Evolutionary conservation across 1,140 invertebrate species (phyloP), one percentile per base, ranked within the genome.

Genomic region (Lucilia sericata): DNA sequence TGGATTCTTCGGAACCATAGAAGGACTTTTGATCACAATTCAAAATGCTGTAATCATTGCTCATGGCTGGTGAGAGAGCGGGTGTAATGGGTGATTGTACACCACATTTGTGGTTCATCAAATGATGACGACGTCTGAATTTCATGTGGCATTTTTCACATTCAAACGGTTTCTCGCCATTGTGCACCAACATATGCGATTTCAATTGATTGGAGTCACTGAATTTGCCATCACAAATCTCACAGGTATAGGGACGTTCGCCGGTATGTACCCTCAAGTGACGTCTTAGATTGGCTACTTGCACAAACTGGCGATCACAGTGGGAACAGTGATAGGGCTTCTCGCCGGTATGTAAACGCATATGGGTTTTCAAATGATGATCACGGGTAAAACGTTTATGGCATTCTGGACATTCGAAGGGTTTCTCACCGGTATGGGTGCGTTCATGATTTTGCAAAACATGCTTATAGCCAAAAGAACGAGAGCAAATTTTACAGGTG

Each of bases 371-470:
- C 51, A 98, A 92, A 87, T 98, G 97, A 88, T 98, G 97, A 90
- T 98, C 97, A n/a, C 98, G 94, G 2, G 98, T 99, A 90, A 99
- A 99, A 85, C 96, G 94, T 90, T 99, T 98, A 86, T 98, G 95
- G 91, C 98, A 99, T 91, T 97, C 95, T 8, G 95, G 95, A 89
- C 98, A 99, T 88, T 98, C 96, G 92, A 99, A 99, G 0, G 98
- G 98, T 88, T 99, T 98, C 88, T 98, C 97, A 0, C 98, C 98
- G 0, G 98, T 99, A 91, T 99, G 98, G 0, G 98, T 99, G 81
- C 98, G 94, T 86, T 98, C 97, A 91, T 99, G 98, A 89, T 99
- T 99, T 89, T 98, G 97, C 21, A 98, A 92, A 3, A 98, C 97
- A 91, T 98, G 97, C 88, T 98, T 98, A 92, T 98, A 98, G 9